Base-by-base conservation (phyloP, 1,140 invertebrate species). In the Trachymyrmex septentrionalis region DNA sequence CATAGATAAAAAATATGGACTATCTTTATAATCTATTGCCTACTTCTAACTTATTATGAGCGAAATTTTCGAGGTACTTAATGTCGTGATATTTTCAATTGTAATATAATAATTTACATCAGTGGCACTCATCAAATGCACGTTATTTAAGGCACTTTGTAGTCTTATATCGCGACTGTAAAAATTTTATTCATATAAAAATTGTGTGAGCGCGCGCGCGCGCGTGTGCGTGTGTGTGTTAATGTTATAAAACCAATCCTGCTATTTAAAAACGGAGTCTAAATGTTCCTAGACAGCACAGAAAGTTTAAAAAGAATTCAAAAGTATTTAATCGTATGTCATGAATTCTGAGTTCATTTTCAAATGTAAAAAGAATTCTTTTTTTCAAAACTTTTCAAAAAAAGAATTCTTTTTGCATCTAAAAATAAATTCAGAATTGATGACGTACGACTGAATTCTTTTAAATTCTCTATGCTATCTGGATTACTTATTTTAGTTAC, bases 41-140 rank as follows among this genome's bases (percentile, higher is more conserved):
- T 73, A 75, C 80, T 86, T 67, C 24, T 81, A 85, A 75, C 5
- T 48, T 69, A 77, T n/a, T 63, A 67, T 72, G 19, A 67, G n/a
- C 30, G 30, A 14, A 76, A 81, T 72, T 53, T 57, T 30, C 30
- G n/a, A 63, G 34, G 27, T 55, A 44, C 53, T 27, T 55, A 63
- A 85, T 34, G 57, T 61, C 12, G 34, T 86, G 0, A 27, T 73
- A 66, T 63, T 44, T 77, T 44, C n/a, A 55, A 87, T 57, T 34
- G 12, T 75, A 89, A 84, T 89, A 87, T 80, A 89, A 90, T 90
- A 89, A 89, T 27, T 89, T 90, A 89, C 27, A 19, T 55, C 21
- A 34, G 19, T 50, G 66, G n/a, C 48, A 38, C 50, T 59, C 1
- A 19, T 5, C 24, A 72, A 27, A 57, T 27, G n/a, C 64, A n/a